Evolutionary conservation across 1,140 invertebrate species (phyloP), one percentile per base, ranked within the genome.

Genomic region (Brachionus calyciflorus): DNA sequence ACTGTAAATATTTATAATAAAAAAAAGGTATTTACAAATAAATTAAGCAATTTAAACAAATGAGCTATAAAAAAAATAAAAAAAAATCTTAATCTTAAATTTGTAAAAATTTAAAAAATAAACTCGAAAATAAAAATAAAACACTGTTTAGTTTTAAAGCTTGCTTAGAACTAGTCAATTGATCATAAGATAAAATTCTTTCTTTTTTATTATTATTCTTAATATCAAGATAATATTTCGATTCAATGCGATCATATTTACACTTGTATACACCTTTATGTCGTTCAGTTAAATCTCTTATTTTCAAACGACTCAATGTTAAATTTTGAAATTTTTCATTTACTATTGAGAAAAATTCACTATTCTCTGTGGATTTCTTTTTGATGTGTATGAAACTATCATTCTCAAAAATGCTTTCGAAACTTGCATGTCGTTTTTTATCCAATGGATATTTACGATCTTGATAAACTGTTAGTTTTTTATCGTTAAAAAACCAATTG

Each of bases 261-360:
- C 69, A 73, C 28, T 51, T 40, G 26, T 30, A 73, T 21, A 73
- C n/a, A 12, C 69, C 69, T 26, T 30, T 73, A n/a, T 73, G 69
- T 10, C 26, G 19, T 49, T 73, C 46, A 14, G 7, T 40, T n/a
- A 73, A 24, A 3, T 73, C 7, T 26, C 21, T 49, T n/a, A 73
- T 73, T 73, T 49, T 55, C 19, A 73, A 17, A 19, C 51, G 28
- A 33, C 46, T 51, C 9, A 73, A 19, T 26, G 46, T 73, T 0
- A 55, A 14, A 41, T 73, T 73, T 40, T 28, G 12, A 40, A 73
- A 51, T 51, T 14, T 49, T 49, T 55, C 69, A 28, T 73, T 30
- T 28, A 53, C 19, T 14, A 73, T 73, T 7, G 7, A 51, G n/a
- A 51, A 26, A 40, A 21, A 28, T 30, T 28, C n/a, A 5, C 14